Conservation (phyloP, 2,797 vertebrate species). For the Enteromius paludinosus region DNA sequence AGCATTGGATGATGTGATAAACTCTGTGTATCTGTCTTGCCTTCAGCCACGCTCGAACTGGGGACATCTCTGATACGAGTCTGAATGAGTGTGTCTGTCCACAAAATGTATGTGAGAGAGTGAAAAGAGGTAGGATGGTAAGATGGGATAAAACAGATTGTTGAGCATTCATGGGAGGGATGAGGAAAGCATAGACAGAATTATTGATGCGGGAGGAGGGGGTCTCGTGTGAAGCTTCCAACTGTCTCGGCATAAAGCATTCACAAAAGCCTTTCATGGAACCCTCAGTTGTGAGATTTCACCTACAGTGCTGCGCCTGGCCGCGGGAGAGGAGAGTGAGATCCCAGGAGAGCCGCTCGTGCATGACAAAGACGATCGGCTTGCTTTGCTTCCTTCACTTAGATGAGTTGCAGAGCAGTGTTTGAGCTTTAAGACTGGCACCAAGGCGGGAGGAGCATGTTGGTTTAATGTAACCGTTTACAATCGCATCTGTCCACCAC, state of each 20-base stretch:
- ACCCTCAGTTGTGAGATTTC: conserved; percentile 40
- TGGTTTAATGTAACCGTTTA: not conserved
- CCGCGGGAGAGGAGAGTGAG: not conserved
- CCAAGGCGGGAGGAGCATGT: not conserved
- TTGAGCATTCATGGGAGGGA: conserved; percentile 57
- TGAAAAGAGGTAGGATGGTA: conserved; percentile 3
- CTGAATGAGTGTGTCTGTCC: conserved; percentile 18
- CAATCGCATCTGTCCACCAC: not conserved
- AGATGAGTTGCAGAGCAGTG: not conserved
- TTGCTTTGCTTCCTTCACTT: not conserved
- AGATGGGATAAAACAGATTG: conserved; percentile 55
- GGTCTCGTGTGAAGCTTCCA: conserved; percentile 58
- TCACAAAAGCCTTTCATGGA: conserved; percentile 56
- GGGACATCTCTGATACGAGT: conserved; percentile 18
- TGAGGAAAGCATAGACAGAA: conserved; percentile 59
- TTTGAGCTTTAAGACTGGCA: not conserved
- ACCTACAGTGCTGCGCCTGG: conserved; percentile 45
- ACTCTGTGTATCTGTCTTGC: conserved; percentile 9
- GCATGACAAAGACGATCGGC: not conserved
- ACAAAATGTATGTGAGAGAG: not conserved
- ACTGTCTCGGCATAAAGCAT: conserved; percentile 41
- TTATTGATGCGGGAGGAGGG: conserved; percentile 58
- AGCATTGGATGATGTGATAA: conserved; percentile 36
- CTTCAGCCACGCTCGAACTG: conserved; percentile 17
- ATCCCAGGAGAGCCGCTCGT: not conserved